Evolutionary conservation across 1,140 invertebrate genomes (phyloP).

Genomic region (Drosophila punjabiensis): DNA sequence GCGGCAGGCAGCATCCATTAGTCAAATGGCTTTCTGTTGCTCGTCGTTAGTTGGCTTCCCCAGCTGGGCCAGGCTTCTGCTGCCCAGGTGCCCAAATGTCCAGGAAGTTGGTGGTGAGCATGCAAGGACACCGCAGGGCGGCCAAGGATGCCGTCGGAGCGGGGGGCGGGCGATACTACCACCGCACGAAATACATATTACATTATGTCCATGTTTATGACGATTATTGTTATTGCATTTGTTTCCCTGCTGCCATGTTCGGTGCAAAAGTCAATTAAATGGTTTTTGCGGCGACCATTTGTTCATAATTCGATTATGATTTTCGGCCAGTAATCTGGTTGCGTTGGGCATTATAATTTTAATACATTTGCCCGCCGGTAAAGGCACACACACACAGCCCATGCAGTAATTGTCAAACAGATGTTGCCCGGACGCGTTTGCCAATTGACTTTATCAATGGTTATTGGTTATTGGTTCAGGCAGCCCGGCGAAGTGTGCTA

Average conservation of each 20-base stretch:
- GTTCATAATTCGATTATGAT: slow-evolving; percentile 72
- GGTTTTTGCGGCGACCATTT: slow-evolving; percentile 66
- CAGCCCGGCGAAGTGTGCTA: slow-evolving; percentile 43
- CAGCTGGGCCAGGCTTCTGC: slow-evolving; percentile 38
- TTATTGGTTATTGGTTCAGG: slow-evolving; percentile 23
- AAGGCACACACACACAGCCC: not conserved
- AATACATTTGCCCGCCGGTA: slow-evolving; percentile 37
- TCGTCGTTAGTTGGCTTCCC: slow-evolving; percentile 51
- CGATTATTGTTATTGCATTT: slow-evolving; percentile 80
- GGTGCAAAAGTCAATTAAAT: slow-evolving; percentile 76
- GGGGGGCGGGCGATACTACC: slow-evolving; percentile 4
- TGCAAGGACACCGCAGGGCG: not conserved
- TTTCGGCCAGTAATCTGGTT: slow-evolving; percentile 38
- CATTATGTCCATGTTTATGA: slow-evolving; percentile 71
- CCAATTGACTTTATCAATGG: slow-evolving; percentile 41
- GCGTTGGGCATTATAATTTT: slow-evolving; percentile 47
- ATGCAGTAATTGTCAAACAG: slow-evolving; percentile 42
- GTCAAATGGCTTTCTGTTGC: slow-evolving; percentile 75
- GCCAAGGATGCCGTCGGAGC: not conserved
- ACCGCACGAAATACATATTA: slow-evolving; percentile 53
- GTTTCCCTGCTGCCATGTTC: slow-evolving; percentile 31
- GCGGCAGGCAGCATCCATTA: slow-evolving; percentile 67
- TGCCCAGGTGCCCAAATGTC: slow-evolving; percentile 51
- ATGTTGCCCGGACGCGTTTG: slow-evolving; percentile 20
- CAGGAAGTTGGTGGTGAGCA: slow-evolving; percentile 18